Conservation (phyloP, 2,797 vertebrate species). For the Hippoglossus hippoglossus region DNA sequence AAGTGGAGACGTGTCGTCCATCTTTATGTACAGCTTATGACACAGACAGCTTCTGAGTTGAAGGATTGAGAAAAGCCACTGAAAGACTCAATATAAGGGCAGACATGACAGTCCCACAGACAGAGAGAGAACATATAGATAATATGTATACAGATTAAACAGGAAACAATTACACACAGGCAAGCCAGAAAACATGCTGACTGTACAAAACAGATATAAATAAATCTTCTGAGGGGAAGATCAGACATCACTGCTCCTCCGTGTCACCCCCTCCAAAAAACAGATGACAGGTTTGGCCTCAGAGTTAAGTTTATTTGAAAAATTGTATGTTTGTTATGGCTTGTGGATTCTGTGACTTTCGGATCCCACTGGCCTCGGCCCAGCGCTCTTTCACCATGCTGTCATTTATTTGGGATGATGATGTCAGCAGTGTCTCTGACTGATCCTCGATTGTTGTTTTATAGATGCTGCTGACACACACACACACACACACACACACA, state of each 20-base stretch:
- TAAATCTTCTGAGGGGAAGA: conserved; percentile 34
- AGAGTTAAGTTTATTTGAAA: conserved; percentile 61
- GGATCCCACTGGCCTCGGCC: conserved; percentile 37
- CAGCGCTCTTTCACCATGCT: conserved; percentile 57
- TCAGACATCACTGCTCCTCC: conserved; percentile 42
- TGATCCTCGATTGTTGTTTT: conserved; percentile 50
- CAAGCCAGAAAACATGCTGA: conserved; percentile 33
- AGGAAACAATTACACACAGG: neutral
- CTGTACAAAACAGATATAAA: conserved; percentile 29
- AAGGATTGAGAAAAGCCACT: neutral
- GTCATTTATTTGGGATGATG: conserved; percentile 63
- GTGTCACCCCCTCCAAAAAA: conserved; percentile 8
- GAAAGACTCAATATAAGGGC: neutral
- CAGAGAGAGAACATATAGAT: conserved; percentile 6
- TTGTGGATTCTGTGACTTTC: conserved; percentile 53
- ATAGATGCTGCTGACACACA: conserved; percentile 36
- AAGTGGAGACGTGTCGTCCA: no score
- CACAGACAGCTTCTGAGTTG: no score
- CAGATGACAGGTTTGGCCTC: conserved; percentile 55
- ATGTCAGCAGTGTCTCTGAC: conserved; percentile 60
- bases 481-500: conserved; percentile 6
- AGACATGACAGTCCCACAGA: conserved; percentile 1
- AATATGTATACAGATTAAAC: conserved; percentile 15
- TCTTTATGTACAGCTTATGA: no score
- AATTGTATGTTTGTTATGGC: conserved; percentile 63